phyloP scores from a whole-genome alignment of 2,113 vertebrate species.

The Elephantulus edwardii region DNA sequence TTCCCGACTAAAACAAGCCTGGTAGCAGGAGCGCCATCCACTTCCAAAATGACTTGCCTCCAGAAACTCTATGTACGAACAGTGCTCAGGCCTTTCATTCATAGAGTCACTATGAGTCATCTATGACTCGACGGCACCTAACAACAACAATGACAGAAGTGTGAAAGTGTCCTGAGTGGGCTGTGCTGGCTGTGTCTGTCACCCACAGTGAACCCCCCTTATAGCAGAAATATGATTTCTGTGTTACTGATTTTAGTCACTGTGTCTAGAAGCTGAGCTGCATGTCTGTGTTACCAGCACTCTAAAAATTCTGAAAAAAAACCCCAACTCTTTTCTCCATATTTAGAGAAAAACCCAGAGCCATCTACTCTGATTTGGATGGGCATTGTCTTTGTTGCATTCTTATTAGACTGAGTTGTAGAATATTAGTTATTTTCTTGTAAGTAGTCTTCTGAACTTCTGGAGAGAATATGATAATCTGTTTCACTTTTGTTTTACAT shows the following conservation, averaged over 20 bases:
- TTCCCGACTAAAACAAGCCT: too few species aligned
- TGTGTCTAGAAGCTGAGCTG: fast-evolving
- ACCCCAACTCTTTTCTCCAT: neutral
- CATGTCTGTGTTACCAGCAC: neutral
- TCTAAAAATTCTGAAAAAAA: neutral
- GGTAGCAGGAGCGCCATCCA: too few species aligned
- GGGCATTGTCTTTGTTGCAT: neutral
- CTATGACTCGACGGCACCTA: too few species aligned
- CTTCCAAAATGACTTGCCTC: too few species aligned
- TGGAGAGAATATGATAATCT: neutral
- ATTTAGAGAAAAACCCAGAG: neutral
- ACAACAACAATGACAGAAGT: too few species aligned
- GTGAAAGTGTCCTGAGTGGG: neutral
- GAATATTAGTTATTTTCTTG: neutral
- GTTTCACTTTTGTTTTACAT: neutral
- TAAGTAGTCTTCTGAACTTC: neutral
- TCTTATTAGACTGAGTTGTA: neutral
- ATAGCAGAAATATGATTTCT: too few species aligned
- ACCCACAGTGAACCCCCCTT: neutral
- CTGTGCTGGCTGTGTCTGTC: fast-evolving
- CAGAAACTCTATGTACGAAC: too few species aligned
- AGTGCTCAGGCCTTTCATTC: too few species aligned
- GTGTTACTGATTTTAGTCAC: neutral
- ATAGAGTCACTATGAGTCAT: too few species aligned
- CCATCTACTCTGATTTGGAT: neutral